These are phyloP conservation scores for Drosophila limbata DNA, from an alignment of 2,888 invertebrate genomes.

Conservation along the genomic window DNA sequence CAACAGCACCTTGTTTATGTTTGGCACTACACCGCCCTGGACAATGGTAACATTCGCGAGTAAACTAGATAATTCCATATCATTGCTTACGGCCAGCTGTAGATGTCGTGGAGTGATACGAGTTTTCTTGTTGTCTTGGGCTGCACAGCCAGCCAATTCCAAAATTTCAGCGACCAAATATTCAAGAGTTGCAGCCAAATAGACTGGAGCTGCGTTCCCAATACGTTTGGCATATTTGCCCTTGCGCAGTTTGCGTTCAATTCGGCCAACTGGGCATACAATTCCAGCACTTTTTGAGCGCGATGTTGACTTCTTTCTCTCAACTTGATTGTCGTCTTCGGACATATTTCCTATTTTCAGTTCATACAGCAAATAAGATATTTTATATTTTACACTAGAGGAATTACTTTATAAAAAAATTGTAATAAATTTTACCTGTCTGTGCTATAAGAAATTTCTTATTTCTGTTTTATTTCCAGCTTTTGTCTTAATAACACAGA, in stretches of 20 bases:
- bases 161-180: neutral
- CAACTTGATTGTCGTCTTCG: neutral
- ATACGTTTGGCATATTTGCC: neutral
- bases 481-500: neutral
- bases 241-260: neutral
- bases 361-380: too few relatives aligned
- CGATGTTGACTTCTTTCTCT: neutral
- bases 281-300: neutral
- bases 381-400: neutral
- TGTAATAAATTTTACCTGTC: neutral
- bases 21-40: neutral
- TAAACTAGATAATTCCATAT: neutral
- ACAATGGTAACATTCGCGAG: neutral
- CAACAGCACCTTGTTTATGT: neutral
- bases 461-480: neutral
- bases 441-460: neutral
- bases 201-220: neutral
- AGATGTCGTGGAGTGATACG: neutral
- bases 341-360: neutral
- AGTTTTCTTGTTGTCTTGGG: neutral
- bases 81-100: neutral
- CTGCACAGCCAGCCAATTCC: neutral
- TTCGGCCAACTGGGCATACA: neutral
- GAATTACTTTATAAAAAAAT: neutral
- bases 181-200: neutral